Evolutionary conservation across 1,140 invertebrate genomes (phyloP).

Genomic region (Drosophila dunni): DNA sequence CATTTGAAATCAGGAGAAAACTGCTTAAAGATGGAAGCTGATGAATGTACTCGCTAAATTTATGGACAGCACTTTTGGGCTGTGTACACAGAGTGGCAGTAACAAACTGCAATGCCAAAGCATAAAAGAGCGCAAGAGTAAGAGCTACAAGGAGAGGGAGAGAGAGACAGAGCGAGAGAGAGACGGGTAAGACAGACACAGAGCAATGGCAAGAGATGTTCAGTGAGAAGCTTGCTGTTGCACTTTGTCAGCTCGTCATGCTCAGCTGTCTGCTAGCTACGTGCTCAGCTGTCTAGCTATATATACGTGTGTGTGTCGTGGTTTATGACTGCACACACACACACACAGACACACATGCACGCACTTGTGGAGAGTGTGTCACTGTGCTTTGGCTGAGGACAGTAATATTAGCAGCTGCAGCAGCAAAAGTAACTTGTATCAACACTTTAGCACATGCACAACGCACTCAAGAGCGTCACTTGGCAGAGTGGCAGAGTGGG

Average conservation of each 20-base stretch:
- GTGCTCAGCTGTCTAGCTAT: constrained; percentile 64
- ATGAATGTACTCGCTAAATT: background rate
- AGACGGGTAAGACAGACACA: background rate
- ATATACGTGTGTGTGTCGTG: constrained; percentile 19
- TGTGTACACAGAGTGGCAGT: constrained; percentile 12
- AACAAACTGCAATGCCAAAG: constrained; percentile 7
- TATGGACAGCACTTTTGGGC: constrained; percentile 8
- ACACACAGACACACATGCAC: constrained; percentile 18
- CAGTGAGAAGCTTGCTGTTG: constrained; percentile 48
- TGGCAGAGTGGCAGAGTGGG: constrained; percentile 18
- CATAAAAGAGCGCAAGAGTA: background rate
- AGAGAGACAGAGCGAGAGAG: background rate
- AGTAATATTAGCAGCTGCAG: constrained; percentile 49
- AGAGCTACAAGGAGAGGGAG: constrained; percentile 5
- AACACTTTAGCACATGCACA: constrained; percentile 81
- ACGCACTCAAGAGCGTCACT: constrained; percentile 67
- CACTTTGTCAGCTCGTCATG: constrained; percentile 82
- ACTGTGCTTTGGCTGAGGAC: constrained; percentile 62
- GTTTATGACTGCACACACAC: constrained; percentile 43
- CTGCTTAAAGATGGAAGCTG: background rate
- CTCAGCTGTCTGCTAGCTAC: constrained; percentile 68
- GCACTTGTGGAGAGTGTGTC: constrained; percentile 53
- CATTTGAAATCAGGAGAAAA: background rate
- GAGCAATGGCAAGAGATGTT: too few species aligned
- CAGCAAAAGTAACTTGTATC: constrained; percentile 77